Evolutionary conservation across 2,797 vertebrate genomes (phyloP).

Genomic region (Crocodylus rhombifer): DNA sequence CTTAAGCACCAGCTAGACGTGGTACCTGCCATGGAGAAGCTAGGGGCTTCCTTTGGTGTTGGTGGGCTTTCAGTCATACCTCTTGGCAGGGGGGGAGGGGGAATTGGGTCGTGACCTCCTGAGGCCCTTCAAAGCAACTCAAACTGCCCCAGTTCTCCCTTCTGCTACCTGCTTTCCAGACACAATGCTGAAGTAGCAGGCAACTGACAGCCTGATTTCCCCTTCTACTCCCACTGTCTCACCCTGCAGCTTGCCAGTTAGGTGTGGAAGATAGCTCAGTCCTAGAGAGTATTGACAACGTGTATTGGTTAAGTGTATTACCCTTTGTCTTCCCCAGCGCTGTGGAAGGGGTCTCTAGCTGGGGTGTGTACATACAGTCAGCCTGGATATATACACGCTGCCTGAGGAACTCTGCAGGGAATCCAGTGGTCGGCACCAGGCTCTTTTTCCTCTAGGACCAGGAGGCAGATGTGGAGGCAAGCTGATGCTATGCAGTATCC

Average conservation of each 20-base stretch:
- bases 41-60: not conserved
- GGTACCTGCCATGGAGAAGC: not conserved
- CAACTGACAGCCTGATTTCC: not conserved
- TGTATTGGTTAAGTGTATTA: not conserved
- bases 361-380: not conserved
- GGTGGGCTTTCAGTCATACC: not conserved
- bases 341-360: not conserved
- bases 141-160: not conserved
- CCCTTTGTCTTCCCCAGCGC: conserved; percentile 19
- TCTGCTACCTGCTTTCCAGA: not conserved
- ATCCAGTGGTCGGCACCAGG: not conserved
- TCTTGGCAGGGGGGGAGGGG: no score
- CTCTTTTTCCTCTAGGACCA: not conserved
- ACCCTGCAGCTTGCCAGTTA: not conserved
- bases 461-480: not conserved
- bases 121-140: not conserved
- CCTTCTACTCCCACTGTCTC: not conserved
- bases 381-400: not conserved
- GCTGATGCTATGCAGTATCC: not conserved
- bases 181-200: not conserved
- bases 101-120: not conserved
- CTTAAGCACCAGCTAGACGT: not conserved
- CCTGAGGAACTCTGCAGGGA: not conserved
- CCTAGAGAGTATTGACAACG: not conserved
- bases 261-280: not conserved